Conservation (phyloP, 2,797 vertebrate genomes). For the Lophotriccus pileatus region DNA sequence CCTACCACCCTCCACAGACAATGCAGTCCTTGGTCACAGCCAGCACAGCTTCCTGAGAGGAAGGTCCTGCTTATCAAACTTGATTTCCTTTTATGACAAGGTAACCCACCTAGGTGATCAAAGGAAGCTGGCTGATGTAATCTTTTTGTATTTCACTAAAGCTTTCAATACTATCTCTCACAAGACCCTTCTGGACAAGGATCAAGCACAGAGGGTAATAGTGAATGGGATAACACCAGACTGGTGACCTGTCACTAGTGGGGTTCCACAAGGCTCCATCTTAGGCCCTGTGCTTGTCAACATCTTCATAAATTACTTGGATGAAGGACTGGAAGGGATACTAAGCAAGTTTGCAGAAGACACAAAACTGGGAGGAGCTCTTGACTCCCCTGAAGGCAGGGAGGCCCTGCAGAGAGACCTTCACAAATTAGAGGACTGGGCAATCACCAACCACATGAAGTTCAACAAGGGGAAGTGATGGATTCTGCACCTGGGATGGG, state of each 20-base stretch:
- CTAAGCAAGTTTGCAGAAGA: background rate
- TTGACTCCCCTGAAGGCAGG: background rate
- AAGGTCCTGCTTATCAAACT: background rate
- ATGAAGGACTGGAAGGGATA: background rate
- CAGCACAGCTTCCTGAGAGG: background rate
- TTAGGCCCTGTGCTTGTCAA: background rate
- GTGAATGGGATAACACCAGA: background rate
- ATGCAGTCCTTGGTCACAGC: background rate
- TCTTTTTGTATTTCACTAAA: background rate
- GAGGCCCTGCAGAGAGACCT: background rate
- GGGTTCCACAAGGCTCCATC: background rate
- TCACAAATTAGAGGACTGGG: background rate
- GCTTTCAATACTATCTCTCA: background rate
- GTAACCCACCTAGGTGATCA: background rate
- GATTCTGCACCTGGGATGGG: background rate
- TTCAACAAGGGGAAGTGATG: background rate
- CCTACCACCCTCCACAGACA: background rate
- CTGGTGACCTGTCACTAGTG: background rate
- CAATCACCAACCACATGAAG: background rate
- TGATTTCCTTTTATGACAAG: background rate
- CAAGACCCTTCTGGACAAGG: background rate
- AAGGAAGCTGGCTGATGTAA: background rate
- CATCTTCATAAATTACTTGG: background rate
- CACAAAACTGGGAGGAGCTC: background rate
- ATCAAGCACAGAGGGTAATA: background rate